Evolutionary conservation across 2,888 invertebrate species (phyloP).

Genomic region (Hermaeophaga mercurialis): DNA sequence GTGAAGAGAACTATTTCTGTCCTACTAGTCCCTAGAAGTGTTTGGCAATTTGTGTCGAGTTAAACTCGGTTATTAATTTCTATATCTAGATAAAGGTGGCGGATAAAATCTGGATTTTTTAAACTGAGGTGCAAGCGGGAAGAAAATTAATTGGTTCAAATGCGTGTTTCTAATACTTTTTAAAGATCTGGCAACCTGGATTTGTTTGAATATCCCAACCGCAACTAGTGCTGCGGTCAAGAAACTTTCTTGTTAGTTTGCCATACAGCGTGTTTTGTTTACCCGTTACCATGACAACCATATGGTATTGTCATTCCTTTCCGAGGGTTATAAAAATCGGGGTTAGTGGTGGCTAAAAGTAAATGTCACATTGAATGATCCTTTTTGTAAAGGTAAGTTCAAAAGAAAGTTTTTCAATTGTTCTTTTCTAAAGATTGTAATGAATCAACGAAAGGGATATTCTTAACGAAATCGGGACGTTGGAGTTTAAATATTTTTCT

Average conservation of each 20-base stretch:
- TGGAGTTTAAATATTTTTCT: conserved; percentile 18
- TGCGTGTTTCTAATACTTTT: no score
- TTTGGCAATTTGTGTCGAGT: no score
- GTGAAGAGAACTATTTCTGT: no score
- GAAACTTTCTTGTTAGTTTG: conserved; percentile 41
- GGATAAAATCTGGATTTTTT: no score
- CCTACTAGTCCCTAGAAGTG: no score
- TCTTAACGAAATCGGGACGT: no score
- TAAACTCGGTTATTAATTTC: no score
- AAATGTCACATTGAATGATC: conserved; percentile 9
- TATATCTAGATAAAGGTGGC: no score
- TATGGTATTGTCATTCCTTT: conserved; percentile 32
- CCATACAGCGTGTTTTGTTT: conserved; percentile 43
- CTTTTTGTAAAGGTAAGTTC: conserved; percentile 15
- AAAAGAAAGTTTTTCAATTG: conserved; percentile 2
- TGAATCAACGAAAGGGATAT: no score
- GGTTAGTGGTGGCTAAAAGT: conserved; percentile 23
- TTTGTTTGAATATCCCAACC: conserved; percentile 13
- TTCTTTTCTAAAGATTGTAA: no score
- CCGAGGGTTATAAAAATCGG: conserved; percentile 31
- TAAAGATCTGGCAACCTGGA: conserved; percentile 13
- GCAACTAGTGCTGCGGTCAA: conserved; percentile 38
- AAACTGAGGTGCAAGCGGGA: no score
- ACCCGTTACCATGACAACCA: conserved; percentile 46
- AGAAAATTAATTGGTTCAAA: no score